phyloP scores from a whole-genome alignment of 2,797 vertebrate species.

The Lophotriccus pileatus region DNA sequence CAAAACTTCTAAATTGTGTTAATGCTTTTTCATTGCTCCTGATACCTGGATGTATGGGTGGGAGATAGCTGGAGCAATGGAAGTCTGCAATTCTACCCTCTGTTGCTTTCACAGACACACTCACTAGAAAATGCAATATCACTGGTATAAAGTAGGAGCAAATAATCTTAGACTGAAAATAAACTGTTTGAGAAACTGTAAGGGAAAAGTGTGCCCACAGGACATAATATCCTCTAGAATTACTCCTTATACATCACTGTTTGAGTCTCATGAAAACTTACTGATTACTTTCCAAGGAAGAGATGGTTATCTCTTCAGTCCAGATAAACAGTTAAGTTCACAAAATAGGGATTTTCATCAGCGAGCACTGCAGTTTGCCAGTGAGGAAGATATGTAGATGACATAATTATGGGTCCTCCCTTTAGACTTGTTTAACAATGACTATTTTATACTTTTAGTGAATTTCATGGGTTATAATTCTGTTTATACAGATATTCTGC shows the following conservation, averaged over 20 bases:
- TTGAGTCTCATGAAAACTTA: slow-evolving; percentile 18
- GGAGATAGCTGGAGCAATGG: neutral
- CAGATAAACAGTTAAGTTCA: neutral
- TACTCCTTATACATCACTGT: slow-evolving; percentile 14
- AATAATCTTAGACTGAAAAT: slow-evolving; percentile 13
- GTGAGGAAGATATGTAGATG: neutral
- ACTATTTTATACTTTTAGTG: neutral
- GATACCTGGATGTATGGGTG: neutral
- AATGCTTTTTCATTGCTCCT: neutral
- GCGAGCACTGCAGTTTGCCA: neutral
- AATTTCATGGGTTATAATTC: neutral
- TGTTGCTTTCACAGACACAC: neutral
- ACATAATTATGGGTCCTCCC: neutral
- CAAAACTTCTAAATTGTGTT: neutral
- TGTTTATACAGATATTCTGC: neutral
- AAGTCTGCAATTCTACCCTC: neutral
- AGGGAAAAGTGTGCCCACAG: slow-evolving; percentile 9
- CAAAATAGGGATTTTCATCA: neutral
- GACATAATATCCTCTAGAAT: slow-evolving; percentile 8
- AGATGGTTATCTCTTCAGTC: neutral
- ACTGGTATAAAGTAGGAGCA: neutral
- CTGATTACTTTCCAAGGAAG: slow-evolving; percentile 14
- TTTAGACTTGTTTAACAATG: neutral
- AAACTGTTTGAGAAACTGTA: neutral
- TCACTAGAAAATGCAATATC: neutral